Base-by-base conservation (phyloP, 92 coral and sea anemone genomes). In the Desmophyllum pertusum region DNA sequence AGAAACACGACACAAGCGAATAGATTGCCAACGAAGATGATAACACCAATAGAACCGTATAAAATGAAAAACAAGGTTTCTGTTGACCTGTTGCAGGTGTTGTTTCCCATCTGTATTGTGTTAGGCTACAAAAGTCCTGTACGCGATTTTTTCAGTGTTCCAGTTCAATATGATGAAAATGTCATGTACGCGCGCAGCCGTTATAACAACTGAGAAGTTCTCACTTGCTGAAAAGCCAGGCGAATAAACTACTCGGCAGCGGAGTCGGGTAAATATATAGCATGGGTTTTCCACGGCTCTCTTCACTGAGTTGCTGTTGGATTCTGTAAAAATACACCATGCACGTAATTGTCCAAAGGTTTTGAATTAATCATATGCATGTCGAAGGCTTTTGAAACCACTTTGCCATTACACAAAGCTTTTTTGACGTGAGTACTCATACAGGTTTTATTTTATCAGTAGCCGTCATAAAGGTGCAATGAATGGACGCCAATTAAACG, bases 1-100 rank as follows among this genome's bases (percentile, higher is more conserved):
- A 90, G 63, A 17, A 90, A 90, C 38, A 90, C 93, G 17, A 80
- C 76, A 29, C 84, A 69, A 3, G 91, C 46, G 70, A 90, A 90
- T 19, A 67, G 17, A 59, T 90, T 90, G 71, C 93, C 86, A 62
- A 69, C 83, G 73, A 91, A 76, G 63, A 88, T 88, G 10, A 81
- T 18, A 11, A 71, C 62, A 17, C 87, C 93, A 45, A 86, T 25
- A 45, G 59, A 45, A 19, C 91, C 80, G 73, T 76, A 78, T 19
- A 79, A 8, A 39, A 76, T 78, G 51, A 75, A 78, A 65, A 84
- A 87, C n/a, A 87, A 6, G 6, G 66, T 36, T 35, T 80, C 76
- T 8, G 23, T 48, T 37, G 76, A 80, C 38, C n/a, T 25, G 41
- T 27, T 51, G 76, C 84, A 80, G 46, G 63, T 52, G 63, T 33